These are phyloP conservation scores for Oreochromis niloticus DNA, from an alignment of 2,113 vertebrate genomes.

Conservation along the genomic window DNA sequence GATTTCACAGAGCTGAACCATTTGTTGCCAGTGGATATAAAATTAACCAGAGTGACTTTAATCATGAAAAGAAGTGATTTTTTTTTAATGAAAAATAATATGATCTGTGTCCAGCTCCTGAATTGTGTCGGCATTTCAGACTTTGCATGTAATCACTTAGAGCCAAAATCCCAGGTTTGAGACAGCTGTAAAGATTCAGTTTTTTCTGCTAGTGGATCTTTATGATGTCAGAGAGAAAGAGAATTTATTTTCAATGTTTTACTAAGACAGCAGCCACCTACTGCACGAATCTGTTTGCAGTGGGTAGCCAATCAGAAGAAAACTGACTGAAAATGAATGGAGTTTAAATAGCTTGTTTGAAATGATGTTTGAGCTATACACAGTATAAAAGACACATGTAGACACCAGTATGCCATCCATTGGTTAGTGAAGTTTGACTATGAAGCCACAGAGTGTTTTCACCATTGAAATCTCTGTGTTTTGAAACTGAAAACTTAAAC, in stretches of 20 bases:
- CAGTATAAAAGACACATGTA: background rate
- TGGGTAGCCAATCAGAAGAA: background rate
- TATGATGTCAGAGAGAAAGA: background rate
- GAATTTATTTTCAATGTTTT: background rate
- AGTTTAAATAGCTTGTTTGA: background rate
- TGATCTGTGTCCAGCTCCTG: background rate
- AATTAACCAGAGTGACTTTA: background rate
- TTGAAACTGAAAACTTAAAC: background rate
- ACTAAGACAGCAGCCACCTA: background rate
- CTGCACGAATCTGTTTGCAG: background rate
- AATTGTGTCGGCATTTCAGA: background rate
- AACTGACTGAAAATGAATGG: background rate
- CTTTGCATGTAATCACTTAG: background rate
- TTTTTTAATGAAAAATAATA: background rate
- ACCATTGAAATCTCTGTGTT: background rate
- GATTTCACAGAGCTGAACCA: background rate
- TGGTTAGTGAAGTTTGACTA: background rate
- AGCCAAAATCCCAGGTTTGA: background rate
- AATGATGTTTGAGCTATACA: rapidly evolving
- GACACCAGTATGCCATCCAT: background rate
- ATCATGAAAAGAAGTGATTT: background rate
- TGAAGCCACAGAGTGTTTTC: background rate
- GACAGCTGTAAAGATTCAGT: background rate
- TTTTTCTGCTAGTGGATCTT: background rate
- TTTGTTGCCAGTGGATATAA: background rate